Base-by-base conservation (phyloP, 2,888 invertebrate genomes). In the Lobophora halterata region DNA sequence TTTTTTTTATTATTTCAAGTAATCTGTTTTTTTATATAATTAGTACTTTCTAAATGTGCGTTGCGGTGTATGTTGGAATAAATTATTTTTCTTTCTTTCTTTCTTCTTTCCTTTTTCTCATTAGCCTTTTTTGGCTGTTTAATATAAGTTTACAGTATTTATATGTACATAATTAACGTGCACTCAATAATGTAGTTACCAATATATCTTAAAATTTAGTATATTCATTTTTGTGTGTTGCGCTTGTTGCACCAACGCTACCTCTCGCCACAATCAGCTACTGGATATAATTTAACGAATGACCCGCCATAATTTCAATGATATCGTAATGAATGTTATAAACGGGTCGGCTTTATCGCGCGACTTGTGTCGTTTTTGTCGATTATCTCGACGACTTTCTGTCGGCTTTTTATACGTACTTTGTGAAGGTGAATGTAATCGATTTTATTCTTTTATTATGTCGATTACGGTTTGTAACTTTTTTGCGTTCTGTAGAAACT, bases 241-340 rank as follows among this genome's bases (percentile, higher is more conserved):
- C 49, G 58, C 2, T 20, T 60, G 45, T 36, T 21, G 27, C 48
- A 27, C 53, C 14, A 33, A 40, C 67, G 31, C 28, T 65, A 53
- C 55, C 21, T 21, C 23, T 32, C 42, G 30, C 10, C 35, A 46
- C 56, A 61, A 57, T 61, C 59, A 39, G 66, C 66, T 67, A 67
- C 68, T 54, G 66, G 62, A 65, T 63, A 65, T 59, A 61, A 58
- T 56, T 55, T 61, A 61, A 66, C 61, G 63, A 60, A 69, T 66
- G 59, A 60, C 64, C 67, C 61, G 68, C 59, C 68, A 58, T 65
- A 65, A 54, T 57, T 58, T 56, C 53, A 60, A 54, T 61, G 59
- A 46, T 60, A 65, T 63, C 64, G 55, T 61, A 68, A 63, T 64
- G 59, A 65, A 65, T 52, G 61, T 60, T 48, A 64, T 62, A 60